Base-by-base conservation (phyloP, 2,888 invertebrate species). In the Ernsta delagoae region DNA sequence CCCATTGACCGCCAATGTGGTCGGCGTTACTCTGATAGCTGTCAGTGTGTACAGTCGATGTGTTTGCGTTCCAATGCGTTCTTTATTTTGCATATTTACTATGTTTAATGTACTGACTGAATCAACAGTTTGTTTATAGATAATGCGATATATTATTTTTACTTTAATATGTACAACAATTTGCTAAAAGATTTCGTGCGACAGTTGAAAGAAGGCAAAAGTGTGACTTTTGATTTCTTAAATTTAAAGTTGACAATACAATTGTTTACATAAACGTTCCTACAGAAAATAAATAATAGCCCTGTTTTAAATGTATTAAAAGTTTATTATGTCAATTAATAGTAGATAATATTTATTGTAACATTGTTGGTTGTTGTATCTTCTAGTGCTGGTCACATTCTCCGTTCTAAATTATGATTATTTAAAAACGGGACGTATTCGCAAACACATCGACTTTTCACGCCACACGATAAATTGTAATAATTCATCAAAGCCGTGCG, bases 391-490 rank as follows among this genome's bases (percentile, higher is more conserved):
- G 57, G 57, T 54, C 53, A n/a, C 45, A n/a, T 56, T 5, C 2
- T 24, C 56, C 34, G 56, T 11, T 53, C 16, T 24, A 53, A 53
- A 24, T 53, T 53, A 7, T 24, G 6, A 39, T 50, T n/a, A 24
- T 53, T 53, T 24, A 53, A 7, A 9, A 11, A 9, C 9, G 31
- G 24, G 11, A 34, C 54, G 34, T 31, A 4, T 11, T 59, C 67
- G 56, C 39, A 70, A 57, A 57, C 65, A 62, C 59, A 66, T 61
- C 54, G 59, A 64, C 59, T 57, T 59, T 12, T 59, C 41, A 8
- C 45, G 8, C 43, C 43, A 65, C 11, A 59, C 39, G 7, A 39
- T 34, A 56, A n/a, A 24, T 56, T 34, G n/a, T 53, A 8, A 31
- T 64, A 64, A 43, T 39, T 31, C 53, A 59, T 65, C 11, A 34